Evolutionary conservation across 2,113 vertebrate genomes (phyloP).

Genomic region (Aptenodytes patagonicus): DNA sequence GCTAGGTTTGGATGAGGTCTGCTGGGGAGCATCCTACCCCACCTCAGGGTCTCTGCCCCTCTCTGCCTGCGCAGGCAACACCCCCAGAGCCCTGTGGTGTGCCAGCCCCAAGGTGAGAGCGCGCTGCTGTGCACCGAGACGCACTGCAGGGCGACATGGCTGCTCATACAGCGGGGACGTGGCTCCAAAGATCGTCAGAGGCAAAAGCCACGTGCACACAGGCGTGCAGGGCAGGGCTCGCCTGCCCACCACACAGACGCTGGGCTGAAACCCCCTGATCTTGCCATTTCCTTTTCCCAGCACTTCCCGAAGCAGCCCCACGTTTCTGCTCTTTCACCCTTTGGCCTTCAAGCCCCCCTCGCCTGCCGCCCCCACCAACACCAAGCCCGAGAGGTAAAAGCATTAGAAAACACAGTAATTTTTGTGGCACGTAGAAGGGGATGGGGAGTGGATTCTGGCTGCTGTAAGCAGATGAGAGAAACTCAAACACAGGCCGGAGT

Average conservation of each 20-base stretch:
- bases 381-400: not conserved
- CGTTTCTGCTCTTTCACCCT: not conserved
- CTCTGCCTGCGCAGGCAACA: not conserved
- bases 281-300: not conserved
- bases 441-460: not conserved
- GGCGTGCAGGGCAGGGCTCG: not conserved
- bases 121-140: rapidly evolving
- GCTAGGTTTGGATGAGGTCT: not conserved
- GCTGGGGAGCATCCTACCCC: not conserved
- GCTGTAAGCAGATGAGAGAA: not conserved
- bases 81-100: rapidly evolving
- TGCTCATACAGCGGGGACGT: rapidly evolving
- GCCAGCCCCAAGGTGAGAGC: rapidly evolving
- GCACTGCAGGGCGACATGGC: rapidly evolving
- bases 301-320: not conserved
- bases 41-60: not conserved
- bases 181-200: rapidly evolving
- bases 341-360: not conserved
- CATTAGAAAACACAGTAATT: not conserved
- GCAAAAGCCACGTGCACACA: rapidly evolving
- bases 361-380: rapidly evolving
- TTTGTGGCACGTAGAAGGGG: not conserved
- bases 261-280: rapidly evolving
- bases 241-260: rapidly evolving
- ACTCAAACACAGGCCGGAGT: not conserved